Base-by-base conservation (phyloP, 2,113 vertebrate species). In the Oplegnathus fasciatus region DNA sequence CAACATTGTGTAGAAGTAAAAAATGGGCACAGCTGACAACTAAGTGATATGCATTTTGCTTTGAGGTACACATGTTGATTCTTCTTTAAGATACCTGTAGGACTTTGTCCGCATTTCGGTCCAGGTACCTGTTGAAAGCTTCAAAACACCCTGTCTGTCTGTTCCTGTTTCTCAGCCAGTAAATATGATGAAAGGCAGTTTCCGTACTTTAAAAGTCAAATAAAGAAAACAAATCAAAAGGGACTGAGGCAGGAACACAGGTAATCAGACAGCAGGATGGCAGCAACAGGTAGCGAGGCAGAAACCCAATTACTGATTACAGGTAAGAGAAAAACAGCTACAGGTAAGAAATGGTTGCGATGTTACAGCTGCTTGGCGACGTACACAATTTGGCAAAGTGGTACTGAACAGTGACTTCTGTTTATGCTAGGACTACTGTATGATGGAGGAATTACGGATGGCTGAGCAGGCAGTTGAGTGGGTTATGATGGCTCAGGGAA, bases 261-360 rank as follows among this genome's bases (percentile, higher is more conserved):
- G 32, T 46, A 18, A 61, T 73, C 67, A 67, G 18, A 60, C 64
- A 11, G 50, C 20, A 30, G 57, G 58, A 44, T 22, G 10, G 65
- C 13, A 46, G 58, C 64, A 64, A 48, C 50, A 62, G 73, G 65
- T 34, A 42, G n/a, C 18, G n/a, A 67, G n/a, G n/a, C 18, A 79
- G 61, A n/a, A 75, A 79, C 54, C 22, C 60, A 61, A 57, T 79
- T 11, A 61, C 22, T 66, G 68, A 57, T 79, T 11, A 28, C 20
- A 58, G 62, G 24, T 57, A 37, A 69, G 54, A 64, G 81, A 5
- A 55, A 77, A 62, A 52, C 80, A 61, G 24, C 22, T 57, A 7
- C 22, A 46, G 69, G n/a, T 30, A 30, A 32, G 11, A 42, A 50
- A 60, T 61, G 55, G 28, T 37, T 65, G 48, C 57, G 22, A 2